Conservation (phyloP, 2,113 vertebrate genomes). For the Lanius collurio region DNA sequence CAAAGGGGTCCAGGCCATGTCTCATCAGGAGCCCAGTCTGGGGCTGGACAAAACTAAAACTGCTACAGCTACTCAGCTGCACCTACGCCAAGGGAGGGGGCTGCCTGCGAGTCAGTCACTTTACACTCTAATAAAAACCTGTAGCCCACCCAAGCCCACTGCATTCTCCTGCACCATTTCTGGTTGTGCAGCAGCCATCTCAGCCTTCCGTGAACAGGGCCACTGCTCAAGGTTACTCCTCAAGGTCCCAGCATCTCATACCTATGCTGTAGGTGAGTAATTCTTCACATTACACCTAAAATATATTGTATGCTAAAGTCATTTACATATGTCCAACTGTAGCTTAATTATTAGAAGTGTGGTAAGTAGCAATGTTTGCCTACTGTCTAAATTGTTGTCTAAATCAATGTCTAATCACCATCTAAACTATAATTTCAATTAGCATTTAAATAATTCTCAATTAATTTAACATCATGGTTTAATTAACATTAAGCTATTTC, state of each 20-base stretch:
- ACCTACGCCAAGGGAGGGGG: not conserved
- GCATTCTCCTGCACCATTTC: not conserved
- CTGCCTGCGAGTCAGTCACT: fast-evolving
- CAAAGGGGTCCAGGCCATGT: not conserved
- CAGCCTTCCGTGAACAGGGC: not conserved
- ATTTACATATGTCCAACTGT: not conserved
- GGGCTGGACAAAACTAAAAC: not conserved
- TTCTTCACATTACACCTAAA: not conserved
- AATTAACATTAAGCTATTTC: not conserved
- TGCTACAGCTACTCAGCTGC: not conserved
- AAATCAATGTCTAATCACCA: not conserved
- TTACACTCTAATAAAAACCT: not conserved
- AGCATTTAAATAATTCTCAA: not conserved
- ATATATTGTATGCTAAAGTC: not conserved
- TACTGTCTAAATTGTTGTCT: not conserved
- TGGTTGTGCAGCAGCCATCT: fast-evolving
- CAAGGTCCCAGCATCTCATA: fast-evolving
- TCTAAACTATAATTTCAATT: not conserved
- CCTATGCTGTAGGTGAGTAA: not conserved
- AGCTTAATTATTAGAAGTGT: not conserved
- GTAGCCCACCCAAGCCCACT: not conserved
- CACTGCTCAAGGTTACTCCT: not conserved
- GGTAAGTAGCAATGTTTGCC: not conserved
- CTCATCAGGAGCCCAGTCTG: not conserved
- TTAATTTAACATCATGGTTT: not conserved